Base-by-base conservation (phyloP, 2,797 vertebrate genomes). In the Pantherophis vulpinus region DNA sequence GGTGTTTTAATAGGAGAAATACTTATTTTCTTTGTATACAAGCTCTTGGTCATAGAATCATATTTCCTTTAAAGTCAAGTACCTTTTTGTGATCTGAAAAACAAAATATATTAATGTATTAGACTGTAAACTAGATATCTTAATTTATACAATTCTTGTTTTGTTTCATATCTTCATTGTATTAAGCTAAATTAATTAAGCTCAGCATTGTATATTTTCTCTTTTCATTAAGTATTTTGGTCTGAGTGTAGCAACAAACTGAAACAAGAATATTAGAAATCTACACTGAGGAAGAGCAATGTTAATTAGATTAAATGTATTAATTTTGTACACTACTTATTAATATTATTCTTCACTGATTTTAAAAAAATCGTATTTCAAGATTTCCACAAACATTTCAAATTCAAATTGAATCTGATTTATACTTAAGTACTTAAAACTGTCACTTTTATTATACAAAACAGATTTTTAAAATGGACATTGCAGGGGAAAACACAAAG, bases 131-230 rank as follows among this genome's bases (percentile, higher is more conserved):
- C 98, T 98, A 98, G 98, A 98, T 97, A 97, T 98, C 98, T 98
- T 98, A 97, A 97, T 98, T 98, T 98, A 98, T 97, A 98, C 98
- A 99, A 96, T 98, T 98, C 98, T 98, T 98, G 98, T 97, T 98
- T 98, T 98, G 98, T 98, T 99, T 99, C 98, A 99, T 99, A 99
- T 99, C 98, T 99, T 99, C 98, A 99, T 99, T 98, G 99, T 99
- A 98, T 99, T 99, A 99, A 98, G 98, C 98, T 99, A 99, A 99
- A 99, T 99, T 99, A 99, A 99, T 99, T 99, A 99, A 98, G 99
- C 98, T 99, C 98, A 98, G 97, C 98, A 98, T 98, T 99, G 98
- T 98, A 98, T 98, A 98, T 98, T 99, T 99, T 99, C 99, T 98
- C 98, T 99, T 99, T 99, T 99, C 98, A 99, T 99, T 98, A 99